Conservation (phyloP, 2,113 vertebrate genomes). For the Turnix velox region DNA sequence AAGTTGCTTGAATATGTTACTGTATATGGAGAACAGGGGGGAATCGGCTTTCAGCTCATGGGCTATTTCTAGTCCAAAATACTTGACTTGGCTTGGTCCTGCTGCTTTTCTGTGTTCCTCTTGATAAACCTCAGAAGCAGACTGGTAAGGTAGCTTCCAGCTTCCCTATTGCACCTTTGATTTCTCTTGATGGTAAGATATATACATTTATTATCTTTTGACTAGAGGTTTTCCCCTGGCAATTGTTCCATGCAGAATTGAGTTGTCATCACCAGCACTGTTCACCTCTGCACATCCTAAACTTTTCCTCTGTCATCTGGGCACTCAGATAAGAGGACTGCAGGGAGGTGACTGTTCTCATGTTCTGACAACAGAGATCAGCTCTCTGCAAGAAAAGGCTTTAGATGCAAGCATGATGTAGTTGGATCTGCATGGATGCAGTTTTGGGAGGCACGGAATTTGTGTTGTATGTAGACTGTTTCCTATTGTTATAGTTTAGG, state of each 20-base stretch:
- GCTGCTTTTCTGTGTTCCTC: not conserved
- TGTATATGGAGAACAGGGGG: not conserved
- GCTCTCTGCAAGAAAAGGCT: not conserved
- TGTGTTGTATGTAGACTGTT: not conserved
- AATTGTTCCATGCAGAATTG: no score
- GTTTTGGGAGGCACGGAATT: not conserved
- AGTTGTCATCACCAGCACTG: not conserved
- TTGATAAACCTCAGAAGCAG: not conserved
- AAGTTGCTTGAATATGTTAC: not conserved
- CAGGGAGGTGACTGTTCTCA: not conserved
- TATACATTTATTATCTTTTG: not conserved
- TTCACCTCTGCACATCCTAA: not conserved
- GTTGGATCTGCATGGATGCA: no score
- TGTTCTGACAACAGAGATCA: not conserved
- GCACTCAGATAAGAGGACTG: not conserved
- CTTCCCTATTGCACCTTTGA: fast-evolving
- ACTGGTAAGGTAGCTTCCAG: not conserved
- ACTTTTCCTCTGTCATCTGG: not conserved
- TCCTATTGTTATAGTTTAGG: not conserved
- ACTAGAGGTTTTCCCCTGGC: not conserved
- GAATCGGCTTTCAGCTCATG: not conserved
- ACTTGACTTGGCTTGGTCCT: not conserved
- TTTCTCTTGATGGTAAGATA: not conserved
- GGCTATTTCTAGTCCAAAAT: not conserved
- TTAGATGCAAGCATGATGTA: not conserved